Evolutionary conservation across 2,113 vertebrate genomes (phyloP).

Genomic region (Varanus komodoensis): DNA sequence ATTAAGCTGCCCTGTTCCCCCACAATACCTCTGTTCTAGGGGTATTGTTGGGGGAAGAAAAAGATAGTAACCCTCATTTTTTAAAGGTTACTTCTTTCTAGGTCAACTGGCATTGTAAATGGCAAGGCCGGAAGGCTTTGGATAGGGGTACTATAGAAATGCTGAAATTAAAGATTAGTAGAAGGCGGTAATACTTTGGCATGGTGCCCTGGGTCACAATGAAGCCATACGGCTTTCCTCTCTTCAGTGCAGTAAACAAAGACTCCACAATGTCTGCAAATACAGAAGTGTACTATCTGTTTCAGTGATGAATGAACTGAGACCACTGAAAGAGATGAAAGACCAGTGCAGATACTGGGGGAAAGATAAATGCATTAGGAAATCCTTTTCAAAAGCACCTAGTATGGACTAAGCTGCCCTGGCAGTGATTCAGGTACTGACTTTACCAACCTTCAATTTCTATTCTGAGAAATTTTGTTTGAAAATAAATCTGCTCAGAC

Average conservation of each 20-base stretch:
- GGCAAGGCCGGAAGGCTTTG: background rate
- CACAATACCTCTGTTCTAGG: background rate
- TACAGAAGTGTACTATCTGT: background rate
- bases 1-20: background rate
- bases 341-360: background rate
- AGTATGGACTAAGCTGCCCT: background rate
- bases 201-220: background rate
- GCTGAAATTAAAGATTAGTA: background rate
- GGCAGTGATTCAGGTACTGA: background rate
- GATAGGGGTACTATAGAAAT: background rate
- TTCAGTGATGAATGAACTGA: background rate
- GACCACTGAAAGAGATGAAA: background rate
- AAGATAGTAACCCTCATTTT: background rate
- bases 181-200: background rate
- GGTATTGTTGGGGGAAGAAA: background rate
- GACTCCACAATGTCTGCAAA: background rate
- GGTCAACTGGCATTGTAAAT: background rate
- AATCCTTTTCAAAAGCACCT: background rate
- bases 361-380: background rate
- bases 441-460: background rate
- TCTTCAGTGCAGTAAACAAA: background rate
- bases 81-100: background rate
- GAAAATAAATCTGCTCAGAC: constrained; percentile 16
- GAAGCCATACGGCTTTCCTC: background rate
- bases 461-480: constrained; percentile 9